Evolutionary conservation across 2,888 invertebrate species (phyloP).

Genomic region (Apamea sordens): DNA sequence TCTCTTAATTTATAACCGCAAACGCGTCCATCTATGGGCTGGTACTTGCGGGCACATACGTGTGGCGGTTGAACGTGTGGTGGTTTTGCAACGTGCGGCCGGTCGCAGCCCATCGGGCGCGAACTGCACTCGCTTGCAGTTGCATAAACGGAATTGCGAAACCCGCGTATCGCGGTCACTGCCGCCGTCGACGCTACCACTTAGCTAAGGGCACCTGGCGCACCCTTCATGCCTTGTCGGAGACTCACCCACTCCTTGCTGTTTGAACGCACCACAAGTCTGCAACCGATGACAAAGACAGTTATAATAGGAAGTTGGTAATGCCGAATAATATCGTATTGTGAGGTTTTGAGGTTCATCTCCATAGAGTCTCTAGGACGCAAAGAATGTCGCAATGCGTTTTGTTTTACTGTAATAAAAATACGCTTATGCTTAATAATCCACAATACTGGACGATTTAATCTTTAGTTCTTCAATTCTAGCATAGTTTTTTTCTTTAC

Average conservation of each 20-base stretch:
- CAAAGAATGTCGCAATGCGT: neutral
- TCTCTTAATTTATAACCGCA: constrained; percentile 67
- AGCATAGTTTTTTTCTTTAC: neutral
- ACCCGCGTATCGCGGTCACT: constrained; percentile 88
- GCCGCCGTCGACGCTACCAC: constrained; percentile 79
- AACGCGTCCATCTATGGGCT: constrained; percentile 69
- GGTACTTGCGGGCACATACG: constrained; percentile 78
- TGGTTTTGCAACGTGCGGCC: constrained; percentile 82
- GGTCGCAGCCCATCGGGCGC: constrained; percentile 84
- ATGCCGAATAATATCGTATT: neutral
- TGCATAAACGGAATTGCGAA: constrained; percentile 88
- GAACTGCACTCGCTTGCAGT: constrained; percentile 86
- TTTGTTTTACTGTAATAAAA: neutral
- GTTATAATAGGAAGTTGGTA: constrained; percentile 12
- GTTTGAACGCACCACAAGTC: constrained; percentile 3
- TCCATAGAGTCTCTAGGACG: neutral
- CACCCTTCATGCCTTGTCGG: constrained; percentile 80
- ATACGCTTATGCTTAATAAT: neutral
- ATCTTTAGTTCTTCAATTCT: neutral
- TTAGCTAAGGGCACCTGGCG: constrained; percentile 82
- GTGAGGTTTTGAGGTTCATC: neutral
- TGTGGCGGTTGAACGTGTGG: constrained; percentile 73
- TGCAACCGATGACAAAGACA: constrained; percentile 19
- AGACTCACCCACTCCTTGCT: constrained; percentile 48
- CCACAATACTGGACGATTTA: neutral